phyloP scores from a whole-genome alignment of 2,888 invertebrate species.

The Hemaris fuciformis region DNA sequence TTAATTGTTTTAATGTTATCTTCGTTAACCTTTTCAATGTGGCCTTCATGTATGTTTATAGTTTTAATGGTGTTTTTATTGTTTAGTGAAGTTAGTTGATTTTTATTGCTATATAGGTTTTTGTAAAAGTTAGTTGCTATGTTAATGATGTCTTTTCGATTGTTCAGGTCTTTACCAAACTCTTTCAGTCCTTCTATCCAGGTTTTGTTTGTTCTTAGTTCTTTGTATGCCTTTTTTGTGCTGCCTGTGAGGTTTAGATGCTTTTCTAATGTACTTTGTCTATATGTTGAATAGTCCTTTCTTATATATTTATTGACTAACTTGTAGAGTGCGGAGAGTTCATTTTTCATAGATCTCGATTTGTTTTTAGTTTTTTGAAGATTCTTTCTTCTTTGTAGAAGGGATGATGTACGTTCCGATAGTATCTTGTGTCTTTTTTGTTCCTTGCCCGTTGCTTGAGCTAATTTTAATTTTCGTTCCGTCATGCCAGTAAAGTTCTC shows the following conservation, averaged over 20 bases:
- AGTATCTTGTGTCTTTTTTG: constrained; percentile 12
- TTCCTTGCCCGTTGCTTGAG: too few relatives aligned
- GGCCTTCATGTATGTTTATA: too few relatives aligned
- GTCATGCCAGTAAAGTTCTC: too few relatives aligned
- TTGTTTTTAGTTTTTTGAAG: constrained; percentile 22
- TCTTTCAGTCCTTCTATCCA: constrained; percentile 21
- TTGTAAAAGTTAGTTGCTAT: constrained; percentile 26
- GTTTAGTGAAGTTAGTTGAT: too few relatives aligned
- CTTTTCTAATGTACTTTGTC: constrained; percentile 19
- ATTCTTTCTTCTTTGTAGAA: constrained; percentile 21
- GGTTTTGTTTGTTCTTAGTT: constrained; percentile 18
- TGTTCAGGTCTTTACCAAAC: constrained; percentile 7
- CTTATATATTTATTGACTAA: constrained; percentile 17
- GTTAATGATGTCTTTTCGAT: constrained; percentile 20
- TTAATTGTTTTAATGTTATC: neutral
- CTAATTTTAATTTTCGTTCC: too few relatives aligned
- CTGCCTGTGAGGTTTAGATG: constrained; percentile 13
- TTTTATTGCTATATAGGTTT: constrained; percentile 17
- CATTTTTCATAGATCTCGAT: constrained; percentile 20
- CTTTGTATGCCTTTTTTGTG: constrained; percentile 19
- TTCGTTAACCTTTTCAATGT: too few relatives aligned
- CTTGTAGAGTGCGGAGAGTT: constrained; percentile 20
- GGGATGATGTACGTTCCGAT: constrained; percentile 16
- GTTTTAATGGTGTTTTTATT: too few relatives aligned
- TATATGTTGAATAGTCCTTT: constrained; percentile 14